Percentiles rank a stretch among this genome's conserved stretches.
phyloP scores from a whole-genome alignment of 1,140 invertebrate genomes.

The Hyphantria cunea region DNA sequence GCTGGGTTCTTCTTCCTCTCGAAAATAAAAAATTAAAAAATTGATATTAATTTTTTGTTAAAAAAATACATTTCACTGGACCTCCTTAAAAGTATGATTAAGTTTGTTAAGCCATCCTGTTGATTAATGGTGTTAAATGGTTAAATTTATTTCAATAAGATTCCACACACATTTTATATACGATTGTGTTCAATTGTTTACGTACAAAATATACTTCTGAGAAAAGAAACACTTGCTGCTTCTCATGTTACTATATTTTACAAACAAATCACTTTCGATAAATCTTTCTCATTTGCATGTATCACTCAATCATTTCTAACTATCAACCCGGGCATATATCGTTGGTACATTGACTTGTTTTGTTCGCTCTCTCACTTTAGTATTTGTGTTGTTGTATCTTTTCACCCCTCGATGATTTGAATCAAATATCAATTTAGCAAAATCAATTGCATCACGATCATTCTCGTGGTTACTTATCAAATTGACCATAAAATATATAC shows the following conservation, averaged over 20 bases:
- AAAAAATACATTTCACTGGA: too few species aligned
- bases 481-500: slow-evolving; percentile 66
- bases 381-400: slow-evolving; percentile 3
- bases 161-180: too few species aligned
- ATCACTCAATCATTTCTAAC: slow-evolving; percentile 10
- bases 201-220: not conserved
- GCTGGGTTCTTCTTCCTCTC: too few species aligned
- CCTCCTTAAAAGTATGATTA: too few species aligned
- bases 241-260: slow-evolving; percentile 4
- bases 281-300: slow-evolving; percentile 1
- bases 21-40: too few species aligned
- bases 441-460: slow-evolving; percentile 32
- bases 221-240: slow-evolving; percentile 8
- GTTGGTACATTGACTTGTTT: not conserved
- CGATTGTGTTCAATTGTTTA: too few species aligned
- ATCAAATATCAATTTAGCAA: slow-evolving; percentile 58
- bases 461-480: slow-evolving; percentile 58
- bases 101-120: too few species aligned
- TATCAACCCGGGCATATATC: not conserved
- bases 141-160: too few species aligned
- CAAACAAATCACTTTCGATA: slow-evolving; percentile 4
- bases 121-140: too few species aligned
- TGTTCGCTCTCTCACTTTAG: slow-evolving; percentile 12
- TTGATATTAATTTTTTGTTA: too few species aligned
- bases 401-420: slow-evolving; percentile 45